Evolutionary conservation across 2,888 invertebrate species (phyloP).

Genomic region (Tethea ocularis): DNA sequence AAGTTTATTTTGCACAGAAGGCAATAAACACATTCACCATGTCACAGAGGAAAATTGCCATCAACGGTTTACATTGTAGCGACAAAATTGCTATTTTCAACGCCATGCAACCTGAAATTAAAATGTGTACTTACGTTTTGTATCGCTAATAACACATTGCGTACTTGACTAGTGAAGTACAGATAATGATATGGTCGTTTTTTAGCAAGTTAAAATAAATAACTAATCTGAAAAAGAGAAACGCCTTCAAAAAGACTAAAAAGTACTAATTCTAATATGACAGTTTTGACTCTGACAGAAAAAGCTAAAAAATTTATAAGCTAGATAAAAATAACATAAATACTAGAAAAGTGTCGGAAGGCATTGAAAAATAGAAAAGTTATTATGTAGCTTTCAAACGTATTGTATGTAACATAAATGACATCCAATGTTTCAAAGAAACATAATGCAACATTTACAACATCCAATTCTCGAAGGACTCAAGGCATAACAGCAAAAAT

Average conservation of each 20-base stretch:
- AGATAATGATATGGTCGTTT: no score
- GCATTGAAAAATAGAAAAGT: no score
- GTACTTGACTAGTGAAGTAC: slow-evolving; percentile 13
- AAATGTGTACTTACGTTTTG: slow-evolving; percentile 33
- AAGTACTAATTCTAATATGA: no score
- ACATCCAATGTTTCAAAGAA: slow-evolving; percentile 3
- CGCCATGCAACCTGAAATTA: slow-evolving; percentile 42
- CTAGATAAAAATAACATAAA: no score
- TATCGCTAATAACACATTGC: slow-evolving; percentile 37
- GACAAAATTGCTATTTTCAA: slow-evolving; percentile 40
- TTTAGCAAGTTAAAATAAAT: no score
- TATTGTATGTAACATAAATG: no score
- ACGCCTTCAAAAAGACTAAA: no score
- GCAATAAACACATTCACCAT: not conserved
- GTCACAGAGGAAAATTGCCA: not conserved
- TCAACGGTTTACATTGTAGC: slow-evolving; percentile 37
- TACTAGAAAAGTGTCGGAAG: no score
- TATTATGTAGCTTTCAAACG: no score
- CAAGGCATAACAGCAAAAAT: slow-evolving; percentile 11
- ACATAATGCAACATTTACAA: not conserved
- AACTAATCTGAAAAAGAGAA: no score
- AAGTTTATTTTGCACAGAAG: not conserved
- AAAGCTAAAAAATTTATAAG: no score
- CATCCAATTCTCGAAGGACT: not conserved
- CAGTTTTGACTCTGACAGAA: no score